Evolutionary conservation across 2,113 vertebrate genomes (phyloP), one percentile per base, ranked within the genome.

Genomic region (Daphoenositta chrysoptera): DNA sequence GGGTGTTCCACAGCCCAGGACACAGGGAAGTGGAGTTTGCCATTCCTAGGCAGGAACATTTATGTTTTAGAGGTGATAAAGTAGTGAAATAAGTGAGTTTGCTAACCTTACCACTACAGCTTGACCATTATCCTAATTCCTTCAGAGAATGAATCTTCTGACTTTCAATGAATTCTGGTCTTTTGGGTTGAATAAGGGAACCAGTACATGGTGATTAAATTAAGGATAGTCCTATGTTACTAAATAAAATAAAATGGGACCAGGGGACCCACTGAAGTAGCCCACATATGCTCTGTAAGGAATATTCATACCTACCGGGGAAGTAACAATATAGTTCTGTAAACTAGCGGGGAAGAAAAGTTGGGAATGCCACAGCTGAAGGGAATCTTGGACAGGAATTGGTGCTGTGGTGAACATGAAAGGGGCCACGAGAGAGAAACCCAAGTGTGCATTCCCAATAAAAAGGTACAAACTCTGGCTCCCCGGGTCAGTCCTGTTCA

Each of bases 381-480:
- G 54, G 51, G 44, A 35, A 5, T 6, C 15, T 8, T 2, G 45
- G 51, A 2, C n/a, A 31, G 33, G 40, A 15, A 44, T 2, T 61
- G 26, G 4, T 7, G 39, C 9, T 60, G 12, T 0, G 0, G 48
- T 2, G 16, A 42, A 1, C 3, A 9, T 2, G 20, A 8, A 45
- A 16, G 23, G n/a, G 30, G 50, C 48, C 35, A 30, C 0, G 2
- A 3, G 33, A 37, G 12, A 22, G 47, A 39, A 23, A 8, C 42
- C 26, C 54, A 2, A 2, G 35, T 2, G 45, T 31, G 6, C 5
- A 3, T 30, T 40, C 54, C 48, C 2, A 3, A 0, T 6, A 9
- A 5, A 27, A 3, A 4, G 39, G 23, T 0, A 4, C 66, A 11
- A 37, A 8, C 37, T 6, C 45, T 3, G 69, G 3, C 30, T 30